A percentile compares a stretch with the other conserved stretches of the same genome.
Conservation (phyloP, 2,113 vertebrate species). For the Periophthalmus modestus region DNA sequence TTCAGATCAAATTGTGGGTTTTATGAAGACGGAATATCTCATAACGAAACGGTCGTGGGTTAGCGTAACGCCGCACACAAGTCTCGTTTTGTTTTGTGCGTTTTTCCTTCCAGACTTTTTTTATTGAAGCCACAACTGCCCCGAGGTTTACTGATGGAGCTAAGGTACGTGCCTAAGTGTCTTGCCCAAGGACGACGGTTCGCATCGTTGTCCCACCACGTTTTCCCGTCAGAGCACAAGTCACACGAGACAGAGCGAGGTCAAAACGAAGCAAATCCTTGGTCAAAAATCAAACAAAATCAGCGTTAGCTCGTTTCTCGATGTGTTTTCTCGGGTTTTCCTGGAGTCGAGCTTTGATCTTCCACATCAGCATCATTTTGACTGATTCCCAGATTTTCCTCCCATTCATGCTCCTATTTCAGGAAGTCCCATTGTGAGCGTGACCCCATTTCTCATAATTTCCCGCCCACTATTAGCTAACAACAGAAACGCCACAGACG, state of each 20-base stretch:
- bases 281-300: not conserved
- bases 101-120: too few relatives aligned
- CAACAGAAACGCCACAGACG: not conserved
- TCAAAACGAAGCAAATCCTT: too few relatives aligned
- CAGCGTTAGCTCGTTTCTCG: not conserved
- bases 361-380: constrained; percentile 1
- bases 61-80: too few relatives aligned
- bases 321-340: not conserved
- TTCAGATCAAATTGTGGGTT: not conserved
- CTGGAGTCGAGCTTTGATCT: constrained; percentile 8
- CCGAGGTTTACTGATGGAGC: too few relatives aligned
- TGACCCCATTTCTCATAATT: constrained; percentile 2
- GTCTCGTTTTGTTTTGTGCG: too few relatives aligned
- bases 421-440: not conserved
- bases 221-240: too few relatives aligned
- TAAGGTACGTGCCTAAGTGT: too few relatives aligned
- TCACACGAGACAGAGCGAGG: too few relatives aligned
- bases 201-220: too few relatives aligned
- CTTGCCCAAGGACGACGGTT: too few relatives aligned
- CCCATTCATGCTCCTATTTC: constrained; percentile 7
- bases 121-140: too few relatives aligned
- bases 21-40: not conserved
- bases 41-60: too few relatives aligned
- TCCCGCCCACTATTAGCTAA: not conserved
- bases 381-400: constrained; percentile 4